phyloP scores from a whole-genome alignment of 2,113 vertebrate species.

The Albula glossodonta region DNA sequence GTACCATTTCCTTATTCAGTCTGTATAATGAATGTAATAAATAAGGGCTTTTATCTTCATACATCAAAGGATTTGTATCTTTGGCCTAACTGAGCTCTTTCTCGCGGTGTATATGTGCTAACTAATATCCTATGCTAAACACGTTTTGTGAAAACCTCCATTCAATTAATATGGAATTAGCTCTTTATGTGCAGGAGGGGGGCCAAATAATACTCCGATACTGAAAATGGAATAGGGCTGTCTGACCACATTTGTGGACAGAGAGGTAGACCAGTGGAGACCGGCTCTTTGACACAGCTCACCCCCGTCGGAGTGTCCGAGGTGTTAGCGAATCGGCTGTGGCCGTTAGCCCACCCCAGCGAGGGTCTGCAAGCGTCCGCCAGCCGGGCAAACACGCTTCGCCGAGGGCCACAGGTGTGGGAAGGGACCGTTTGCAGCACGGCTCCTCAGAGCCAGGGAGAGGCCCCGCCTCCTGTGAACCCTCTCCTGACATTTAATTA shows the following conservation, averaged over 20 bases:
- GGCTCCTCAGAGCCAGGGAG: no score
- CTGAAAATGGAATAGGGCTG: not conserved
- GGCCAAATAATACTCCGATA: slow-evolving; percentile 1
- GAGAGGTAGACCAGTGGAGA: not conserved
- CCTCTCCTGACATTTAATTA: slow-evolving; percentile 45
- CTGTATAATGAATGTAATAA: not conserved
- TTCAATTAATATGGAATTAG: slow-evolving; percentile 4
- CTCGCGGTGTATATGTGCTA: not conserved
- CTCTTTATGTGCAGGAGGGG: not conserved
- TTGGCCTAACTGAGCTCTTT: not conserved
- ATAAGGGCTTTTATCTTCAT: not conserved
- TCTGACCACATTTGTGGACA: not conserved
- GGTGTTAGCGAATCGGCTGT: not conserved
- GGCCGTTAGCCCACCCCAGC: not conserved
- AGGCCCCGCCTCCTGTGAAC: not conserved
- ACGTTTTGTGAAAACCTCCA: slow-evolving; percentile 3
- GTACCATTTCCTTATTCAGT: not conserved
- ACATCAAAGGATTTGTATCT: not conserved
- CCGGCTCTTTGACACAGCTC: not conserved
- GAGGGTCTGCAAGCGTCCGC: not conserved
- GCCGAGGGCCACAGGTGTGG: not conserved
- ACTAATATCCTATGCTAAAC: slow-evolving; percentile 20
- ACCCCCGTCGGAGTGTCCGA: not conserved
- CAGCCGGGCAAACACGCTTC: not conserved
- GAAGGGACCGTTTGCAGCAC: not conserved